phyloP scores from a whole-genome alignment of 1,140 invertebrate species.

The Maconellicoccus hirsutus region DNA sequence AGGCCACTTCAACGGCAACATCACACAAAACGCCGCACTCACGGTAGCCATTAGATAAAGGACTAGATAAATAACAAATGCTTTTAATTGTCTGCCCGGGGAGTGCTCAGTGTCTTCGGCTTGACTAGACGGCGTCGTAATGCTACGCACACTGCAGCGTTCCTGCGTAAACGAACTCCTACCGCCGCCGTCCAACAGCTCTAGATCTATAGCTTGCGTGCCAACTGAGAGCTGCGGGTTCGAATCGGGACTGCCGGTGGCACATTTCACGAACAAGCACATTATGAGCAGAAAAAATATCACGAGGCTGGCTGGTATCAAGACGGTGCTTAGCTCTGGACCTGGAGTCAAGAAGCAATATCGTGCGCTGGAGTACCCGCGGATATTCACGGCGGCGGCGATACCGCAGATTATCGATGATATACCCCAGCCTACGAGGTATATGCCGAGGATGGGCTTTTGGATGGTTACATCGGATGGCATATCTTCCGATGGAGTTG shows the following conservation, averaged over 20 bases:
- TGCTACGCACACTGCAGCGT: conserved; percentile 47
- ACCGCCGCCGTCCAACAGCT: conserved; percentile 46
- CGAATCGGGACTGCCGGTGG: conserved; percentile 48
- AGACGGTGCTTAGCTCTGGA: conserved; percentile 65
- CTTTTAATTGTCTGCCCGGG: conserved; percentile 65
- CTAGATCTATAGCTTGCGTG: conserved; percentile 52
- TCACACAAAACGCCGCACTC: conserved; percentile 53
- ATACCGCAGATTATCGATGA: conserved; percentile 80
- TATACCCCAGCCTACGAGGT: conserved; percentile 85
- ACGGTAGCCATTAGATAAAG: conserved; percentile 65
- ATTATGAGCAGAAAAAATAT: conserved; percentile 58
- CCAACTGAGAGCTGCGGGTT: conserved; percentile 64
- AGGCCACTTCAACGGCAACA: conserved; percentile 49
- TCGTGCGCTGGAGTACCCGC: conserved; percentile 67
- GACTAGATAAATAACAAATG: conserved; percentile 62
- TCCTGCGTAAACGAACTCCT: conserved; percentile 34
- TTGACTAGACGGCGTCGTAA: conserved; percentile 52
- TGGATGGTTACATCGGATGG: conserved; percentile 38
- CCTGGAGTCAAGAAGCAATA: conserved; percentile 71
- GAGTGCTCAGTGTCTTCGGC: conserved; percentile 70
- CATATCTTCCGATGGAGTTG: conserved; percentile 52
- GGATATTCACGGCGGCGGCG: conserved; percentile 74
- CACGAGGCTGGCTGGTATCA: conserved; percentile 62
- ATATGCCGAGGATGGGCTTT: conserved; percentile 73
- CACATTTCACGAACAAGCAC: conserved; percentile 63